Evolutionary conservation across 2,113 vertebrate species (phyloP).

Genomic region (Crotophaga sulcirostris): DNA sequence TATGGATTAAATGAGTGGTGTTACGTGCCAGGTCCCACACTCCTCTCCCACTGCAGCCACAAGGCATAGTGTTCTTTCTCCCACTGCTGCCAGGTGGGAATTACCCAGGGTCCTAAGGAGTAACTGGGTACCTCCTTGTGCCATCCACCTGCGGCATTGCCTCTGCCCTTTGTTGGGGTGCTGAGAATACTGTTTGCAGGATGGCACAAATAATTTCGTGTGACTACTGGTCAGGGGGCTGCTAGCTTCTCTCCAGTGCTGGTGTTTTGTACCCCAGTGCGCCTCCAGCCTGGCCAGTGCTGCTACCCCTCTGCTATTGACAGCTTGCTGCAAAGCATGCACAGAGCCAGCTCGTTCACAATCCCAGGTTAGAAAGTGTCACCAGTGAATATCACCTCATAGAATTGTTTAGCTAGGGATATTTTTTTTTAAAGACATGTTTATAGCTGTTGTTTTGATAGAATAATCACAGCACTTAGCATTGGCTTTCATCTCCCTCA

Average conservation of each 20-base stretch:
- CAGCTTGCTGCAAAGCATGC: not conserved
- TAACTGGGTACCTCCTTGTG: not conserved
- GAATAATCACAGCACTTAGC: slow-evolving; percentile 53
- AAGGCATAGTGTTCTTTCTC: rapidly evolving
- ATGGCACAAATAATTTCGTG: not conserved
- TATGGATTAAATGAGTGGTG: not conserved
- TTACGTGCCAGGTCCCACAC: not conserved
- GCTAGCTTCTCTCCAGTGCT: not conserved
- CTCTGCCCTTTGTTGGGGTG: not conserved
- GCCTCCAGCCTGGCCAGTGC: rapidly evolving
- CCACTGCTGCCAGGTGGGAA: not conserved
- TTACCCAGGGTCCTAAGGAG: rapidly evolving
- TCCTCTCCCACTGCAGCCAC: not conserved
- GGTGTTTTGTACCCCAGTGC: not conserved
- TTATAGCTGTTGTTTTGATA: slow-evolving; percentile 32
- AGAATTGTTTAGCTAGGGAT: slow-evolving; percentile 18
- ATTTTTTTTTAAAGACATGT: not conserved
- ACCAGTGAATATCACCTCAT: slow-evolving; percentile 37
- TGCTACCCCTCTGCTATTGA: not conserved
- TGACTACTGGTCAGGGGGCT: not conserved
- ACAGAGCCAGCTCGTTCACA: not conserved
- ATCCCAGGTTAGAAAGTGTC: slow-evolving; percentile 44
- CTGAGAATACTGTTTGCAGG: not conserved
- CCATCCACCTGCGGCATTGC: rapidly evolving
- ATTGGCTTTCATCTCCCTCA: slow-evolving; percentile 54